phyloP scores from a whole-genome alignment of 2,113 vertebrate species.

The Pygoscelis adeliae region DNA sequence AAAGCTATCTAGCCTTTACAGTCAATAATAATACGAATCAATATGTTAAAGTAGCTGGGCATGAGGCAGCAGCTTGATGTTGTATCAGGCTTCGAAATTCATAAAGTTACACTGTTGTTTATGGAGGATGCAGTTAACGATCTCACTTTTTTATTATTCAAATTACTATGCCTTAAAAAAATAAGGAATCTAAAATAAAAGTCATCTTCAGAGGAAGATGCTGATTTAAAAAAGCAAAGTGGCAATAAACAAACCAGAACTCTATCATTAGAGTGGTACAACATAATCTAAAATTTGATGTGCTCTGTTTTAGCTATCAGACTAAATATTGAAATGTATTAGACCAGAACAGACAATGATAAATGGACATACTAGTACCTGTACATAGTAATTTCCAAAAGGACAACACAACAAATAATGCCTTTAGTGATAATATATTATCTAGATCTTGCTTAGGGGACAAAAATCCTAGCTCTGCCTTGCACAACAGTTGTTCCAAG shows the following conservation, averaged over 20 bases:
- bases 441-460: neutral
- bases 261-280: neutral
- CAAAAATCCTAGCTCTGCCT: conserved; percentile 15
- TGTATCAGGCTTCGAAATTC: neutral
- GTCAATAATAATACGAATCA: neutral
- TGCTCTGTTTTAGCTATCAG: neutral
- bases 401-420: neutral
- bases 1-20: neutral
- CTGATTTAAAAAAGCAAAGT: neutral
- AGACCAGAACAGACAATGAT: neutral
- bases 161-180: neutral
- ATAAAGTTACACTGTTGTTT: neutral
- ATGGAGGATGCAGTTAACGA: neutral
- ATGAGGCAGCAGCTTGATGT: neutral
- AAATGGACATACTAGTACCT: neutral
- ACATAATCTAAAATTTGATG: neutral
- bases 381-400: neutral
- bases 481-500: conserved; percentile 5
- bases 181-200: neutral
- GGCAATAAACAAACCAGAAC: neutral
- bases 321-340: neutral
- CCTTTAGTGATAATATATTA: neutral
- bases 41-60: neutral
- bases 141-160: neutral
- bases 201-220: neutral